These are phyloP conservation scores for Zoanthus gigantus DNA, from an alignment of 92 coral and sea anemone species.

Conservation along the genomic window DNA sequence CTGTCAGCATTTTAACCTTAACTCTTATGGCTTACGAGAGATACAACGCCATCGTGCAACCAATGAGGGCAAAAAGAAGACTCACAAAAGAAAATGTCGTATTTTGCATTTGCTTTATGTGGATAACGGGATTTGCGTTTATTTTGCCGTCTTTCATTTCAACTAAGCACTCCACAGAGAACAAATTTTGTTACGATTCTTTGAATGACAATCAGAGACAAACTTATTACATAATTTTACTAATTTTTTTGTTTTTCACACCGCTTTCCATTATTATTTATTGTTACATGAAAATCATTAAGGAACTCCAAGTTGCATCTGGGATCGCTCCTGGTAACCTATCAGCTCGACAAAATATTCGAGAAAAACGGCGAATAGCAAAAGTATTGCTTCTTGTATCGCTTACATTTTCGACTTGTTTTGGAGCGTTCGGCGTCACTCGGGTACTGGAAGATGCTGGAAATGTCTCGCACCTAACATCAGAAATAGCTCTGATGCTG, in stretches of 20 bases:
- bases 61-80: constrained; percentile 43
- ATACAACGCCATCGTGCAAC: constrained; percentile 63
- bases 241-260: constrained; percentile 35
- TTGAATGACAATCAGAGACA: constrained; percentile 7
- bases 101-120: background rate
- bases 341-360: constrained; percentile 10
- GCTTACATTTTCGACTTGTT: constrained; percentile 40
- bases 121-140: constrained; percentile 25
- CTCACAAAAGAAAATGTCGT: constrained; percentile 28
- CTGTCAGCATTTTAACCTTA: constrained; percentile 56
- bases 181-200: constrained; percentile 19
- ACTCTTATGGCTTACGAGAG: constrained; percentile 59
- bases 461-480: background rate
- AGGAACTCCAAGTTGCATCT: constrained; percentile 36
- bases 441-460: constrained; percentile 36
- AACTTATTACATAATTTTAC: constrained; percentile 35
- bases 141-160: constrained; percentile 51
- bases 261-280: constrained; percentile 55
- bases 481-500: constrained; percentile 49
- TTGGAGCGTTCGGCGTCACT: constrained; percentile 61
- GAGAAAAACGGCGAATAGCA: constrained; percentile 48
- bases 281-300: constrained; percentile 59
- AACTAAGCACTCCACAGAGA: constrained; percentile 34
- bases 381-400: constrained; percentile 50
- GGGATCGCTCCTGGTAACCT: constrained; percentile 28